Base-by-base conservation (phyloP, 1,140 invertebrate species). In the Tetragonula clypearis region DNA sequence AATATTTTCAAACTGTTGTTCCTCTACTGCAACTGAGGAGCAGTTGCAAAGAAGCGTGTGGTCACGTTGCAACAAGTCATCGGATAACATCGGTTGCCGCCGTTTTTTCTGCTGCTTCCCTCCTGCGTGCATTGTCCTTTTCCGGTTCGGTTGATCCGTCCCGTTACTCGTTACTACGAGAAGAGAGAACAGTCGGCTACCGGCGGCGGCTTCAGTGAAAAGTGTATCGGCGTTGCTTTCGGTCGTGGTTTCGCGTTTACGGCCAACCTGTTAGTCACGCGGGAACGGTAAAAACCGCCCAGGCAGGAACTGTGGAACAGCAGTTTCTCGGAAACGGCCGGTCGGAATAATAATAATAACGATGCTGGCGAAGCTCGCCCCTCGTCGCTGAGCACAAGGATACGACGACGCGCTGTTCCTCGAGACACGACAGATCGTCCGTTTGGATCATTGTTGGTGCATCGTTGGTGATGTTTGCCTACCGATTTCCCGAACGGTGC, bases 191-290 rank as follows among this genome's bases (percentile, higher is more conserved):
- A 65, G 14, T 5, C 1, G 58, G n/a, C 14, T n/a, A 56, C 19
- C 9, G 9, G n/a, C n/a, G n/a, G n/a, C 60, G 23, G 62, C 35
- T 35, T 81, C 35, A 4, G 30, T 78, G 30, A 2, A 53, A 66
- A 56, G 82, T 84, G 76, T 62, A 62, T 56, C 21, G 68, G 56
- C 41, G 49, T 49, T 55, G 72, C 76, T 72, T 79, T 73, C 60
- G 60, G 49, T 66, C 17, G 41, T 49, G 6, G 41, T 0, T 8
- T 49, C 17, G 26, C 17, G 73, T 82, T 66, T 41, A 56, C 82
- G 56, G 82, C 49, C 76, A 84, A 84, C 82, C 82, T 84, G 82
- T 85, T 85, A 75, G 84, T 69, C 84, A 60, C 69, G 79, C 81
- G 84, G 26, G 71, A 74, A 85, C 79, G 71, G 79, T 84, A 84